Base-by-base conservation (phyloP, 2,888 invertebrate species). In the Pseudanteris insignis region DNA sequence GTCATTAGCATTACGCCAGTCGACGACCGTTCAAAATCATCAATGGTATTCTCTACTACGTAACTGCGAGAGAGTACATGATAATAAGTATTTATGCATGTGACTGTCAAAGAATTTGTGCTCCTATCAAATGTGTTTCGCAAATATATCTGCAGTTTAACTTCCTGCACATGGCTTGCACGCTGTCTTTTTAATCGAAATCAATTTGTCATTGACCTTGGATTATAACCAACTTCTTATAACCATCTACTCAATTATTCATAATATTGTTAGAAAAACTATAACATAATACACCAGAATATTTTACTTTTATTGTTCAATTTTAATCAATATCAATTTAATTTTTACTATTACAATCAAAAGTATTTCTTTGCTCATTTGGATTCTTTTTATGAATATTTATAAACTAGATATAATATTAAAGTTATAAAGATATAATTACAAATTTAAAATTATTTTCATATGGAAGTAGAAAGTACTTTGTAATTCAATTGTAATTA, bases 191-290 rank as follows among this genome's bases (percentile, higher is more conserved):
- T 62, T 63, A 46, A 58, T 44, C 59, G 53, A 69, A 65, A 75
- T 74, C 70, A 62, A 58, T 67, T 69, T 70, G 70, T 67, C 73
- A 72, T 77, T 76, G 71, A 71, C 58, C 65, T 71, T 68, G 10
- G 29, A 72, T 74, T 74, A 69, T 51, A 68, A 68, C 55, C 70
- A 74, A 71, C 72, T 73, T 66, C 63, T 70, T 72, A 69, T 64
- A 50, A 61, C 57, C 62, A 59, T 67, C 65, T 18, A 54, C 62
- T 40, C 46, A 60, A 34, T 62, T 34, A 66, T 30, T 44, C 33
- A 29, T 33, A 50, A 40, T 32, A 62, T 58, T 57, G 28, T 26
- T 11, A 6, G 18, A 4, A 3, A 6, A 6, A 18, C 18, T 18
- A 18, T n/a, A n/a, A n/a, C n/a, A n/a, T n/a, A n/a, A n/a, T n/a